Evolutionary conservation across 2,113 vertebrate species (phyloP).

Genomic region (Steatornis caripensis): DNA sequence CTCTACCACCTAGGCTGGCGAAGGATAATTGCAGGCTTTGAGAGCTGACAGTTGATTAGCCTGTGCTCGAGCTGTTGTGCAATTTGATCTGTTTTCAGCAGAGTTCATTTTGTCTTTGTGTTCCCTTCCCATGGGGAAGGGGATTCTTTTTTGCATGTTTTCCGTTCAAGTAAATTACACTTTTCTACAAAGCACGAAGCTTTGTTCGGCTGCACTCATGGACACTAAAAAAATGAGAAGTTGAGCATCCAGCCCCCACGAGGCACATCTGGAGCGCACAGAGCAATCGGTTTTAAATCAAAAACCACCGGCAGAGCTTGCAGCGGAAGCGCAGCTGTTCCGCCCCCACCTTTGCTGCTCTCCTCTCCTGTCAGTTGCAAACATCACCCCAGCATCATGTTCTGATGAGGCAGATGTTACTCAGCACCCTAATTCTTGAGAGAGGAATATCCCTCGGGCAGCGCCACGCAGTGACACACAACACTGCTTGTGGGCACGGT

Average conservation of each 20-base stretch:
- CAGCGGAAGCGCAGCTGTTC: background rate
- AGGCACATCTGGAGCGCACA: rapidly evolving
- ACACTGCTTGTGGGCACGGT: rapidly evolving
- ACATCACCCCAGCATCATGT: background rate
- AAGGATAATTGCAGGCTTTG: background rate
- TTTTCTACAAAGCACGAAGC: background rate
- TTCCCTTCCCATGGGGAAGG: background rate
- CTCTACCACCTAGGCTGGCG: background rate
- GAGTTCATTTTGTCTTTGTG: background rate
- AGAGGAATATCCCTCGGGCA: background rate
- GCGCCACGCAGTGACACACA: background rate
- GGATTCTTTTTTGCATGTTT: background rate
- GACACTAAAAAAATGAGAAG: background rate
- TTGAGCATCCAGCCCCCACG: background rate
- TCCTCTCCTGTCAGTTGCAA: background rate
- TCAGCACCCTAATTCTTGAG: background rate
- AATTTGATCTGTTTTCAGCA: background rate
- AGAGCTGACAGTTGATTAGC: background rate
- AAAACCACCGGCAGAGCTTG: background rate
- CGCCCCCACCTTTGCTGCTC: background rate
- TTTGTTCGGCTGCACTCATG: background rate
- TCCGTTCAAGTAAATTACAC: background rate
- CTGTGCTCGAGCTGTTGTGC: background rate
- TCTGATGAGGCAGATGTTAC: background rate
- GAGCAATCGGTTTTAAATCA: background rate